Percentiles rank a stretch among this genome's conserved stretches.
Conservation (phyloP, 2,888 invertebrate genomes). For the Synergus umbraculus region DNA sequence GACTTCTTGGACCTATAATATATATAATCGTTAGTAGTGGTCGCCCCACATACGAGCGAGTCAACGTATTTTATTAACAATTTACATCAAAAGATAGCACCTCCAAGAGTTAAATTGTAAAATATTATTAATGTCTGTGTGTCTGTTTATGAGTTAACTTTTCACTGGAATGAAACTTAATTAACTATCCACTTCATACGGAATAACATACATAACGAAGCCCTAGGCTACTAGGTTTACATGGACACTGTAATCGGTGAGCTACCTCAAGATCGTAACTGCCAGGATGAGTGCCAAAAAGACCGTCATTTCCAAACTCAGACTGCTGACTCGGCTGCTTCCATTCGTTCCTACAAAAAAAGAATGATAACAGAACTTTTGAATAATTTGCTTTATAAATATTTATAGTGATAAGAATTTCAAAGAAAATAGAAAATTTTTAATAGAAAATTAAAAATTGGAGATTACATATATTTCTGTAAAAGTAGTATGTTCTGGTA, state of each 20-base stretch:
- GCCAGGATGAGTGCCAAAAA: constrained; percentile 13
- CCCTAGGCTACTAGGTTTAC: constrained; percentile 77
- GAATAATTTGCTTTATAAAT: background rate
- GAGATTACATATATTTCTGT: too few relatives aligned
- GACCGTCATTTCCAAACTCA: background rate
- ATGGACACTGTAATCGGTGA: background rate
- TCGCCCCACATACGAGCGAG: constrained; percentile 41
- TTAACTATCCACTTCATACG: constrained; percentile 65
- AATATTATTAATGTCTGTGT: constrained; percentile 48
- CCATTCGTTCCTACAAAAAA: background rate
- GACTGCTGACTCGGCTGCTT: constrained; percentile 9
- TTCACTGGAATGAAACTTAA: constrained; percentile 69
- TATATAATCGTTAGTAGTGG: background rate
- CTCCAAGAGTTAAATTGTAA: constrained; percentile 68
- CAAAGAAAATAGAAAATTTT: background rate
- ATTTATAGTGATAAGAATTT: background rate
- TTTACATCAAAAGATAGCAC: constrained; percentile 75
- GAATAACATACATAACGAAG: constrained; percentile 75
- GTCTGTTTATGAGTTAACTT: constrained; percentile 48
- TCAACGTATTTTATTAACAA: constrained; percentile 68
- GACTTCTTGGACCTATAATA: background rate
- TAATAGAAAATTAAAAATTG: too few relatives aligned
- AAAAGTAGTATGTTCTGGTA: background rate
- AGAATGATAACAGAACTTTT: background rate
- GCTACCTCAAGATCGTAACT: constrained; percentile 8